Percentiles rank a stretch among this genome's conserved stretches.
Evolutionary conservation across 2,888 invertebrate species (phyloP).

Genomic region (Cantharis lateralis): DNA sequence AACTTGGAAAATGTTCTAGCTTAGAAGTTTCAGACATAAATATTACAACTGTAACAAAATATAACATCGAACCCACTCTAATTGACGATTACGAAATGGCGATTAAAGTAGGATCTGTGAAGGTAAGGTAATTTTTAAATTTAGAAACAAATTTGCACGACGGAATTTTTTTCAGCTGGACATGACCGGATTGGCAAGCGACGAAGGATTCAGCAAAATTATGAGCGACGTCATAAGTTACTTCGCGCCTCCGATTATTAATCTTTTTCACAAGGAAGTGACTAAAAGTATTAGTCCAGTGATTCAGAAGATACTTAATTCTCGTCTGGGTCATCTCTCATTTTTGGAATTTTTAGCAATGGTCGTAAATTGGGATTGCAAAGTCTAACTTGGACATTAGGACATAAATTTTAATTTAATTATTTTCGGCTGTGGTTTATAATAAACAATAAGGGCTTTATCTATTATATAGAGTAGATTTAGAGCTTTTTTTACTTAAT

Average conservation of each 20-base stretch:
- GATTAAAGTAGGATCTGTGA: neutral
- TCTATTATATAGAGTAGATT: neutral
- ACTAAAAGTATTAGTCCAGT: slow-evolving; percentile 15
- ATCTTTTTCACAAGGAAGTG: neutral
- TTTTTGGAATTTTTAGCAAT: slow-evolving; percentile 1
- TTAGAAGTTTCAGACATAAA: neutral
- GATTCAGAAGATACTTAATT: slow-evolving; percentile 7
- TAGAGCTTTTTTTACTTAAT: neutral
- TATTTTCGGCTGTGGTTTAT: neutral
- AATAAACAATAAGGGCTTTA: neutral
- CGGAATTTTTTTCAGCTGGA: neutral
- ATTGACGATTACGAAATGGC: neutral
- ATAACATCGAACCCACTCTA: slow-evolving; percentile 2
- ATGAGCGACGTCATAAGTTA: neutral
- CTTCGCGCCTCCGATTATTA: neutral
- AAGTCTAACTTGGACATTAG: neutral
- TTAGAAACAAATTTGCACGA: neutral
- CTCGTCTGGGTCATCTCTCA: neutral
- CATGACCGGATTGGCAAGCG: slow-evolving; percentile 5
- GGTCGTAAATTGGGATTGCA: neutral
- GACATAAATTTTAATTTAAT: neutral
- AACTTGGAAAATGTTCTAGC: neutral
- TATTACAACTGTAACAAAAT: neutral
- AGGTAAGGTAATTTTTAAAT: neutral
- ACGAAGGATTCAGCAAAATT: slow-evolving; percentile 11